Percentiles rank a stretch among this genome's conserved stretches.
These are phyloP conservation scores for Rhagoletis pomonella DNA, from an alignment of 1,140 invertebrate species.

Conservation along the genomic window DNA sequence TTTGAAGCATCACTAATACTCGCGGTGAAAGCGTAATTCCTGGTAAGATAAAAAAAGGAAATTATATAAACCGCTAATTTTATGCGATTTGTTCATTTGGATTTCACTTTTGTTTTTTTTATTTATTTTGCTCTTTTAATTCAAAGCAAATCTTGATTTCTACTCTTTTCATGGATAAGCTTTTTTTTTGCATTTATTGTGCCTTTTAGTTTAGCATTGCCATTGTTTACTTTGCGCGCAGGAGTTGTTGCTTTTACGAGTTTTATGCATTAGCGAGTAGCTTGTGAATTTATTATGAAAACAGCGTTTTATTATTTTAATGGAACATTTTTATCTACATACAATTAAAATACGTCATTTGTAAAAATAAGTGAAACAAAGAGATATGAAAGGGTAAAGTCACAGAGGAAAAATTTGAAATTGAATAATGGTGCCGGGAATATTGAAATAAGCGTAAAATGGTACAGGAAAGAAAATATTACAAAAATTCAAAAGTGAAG, in stretches of 20 bases:
- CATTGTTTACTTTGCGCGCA: not conserved
- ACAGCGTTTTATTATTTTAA: not conserved
- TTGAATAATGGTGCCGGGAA: no score
- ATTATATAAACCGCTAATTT: no score
- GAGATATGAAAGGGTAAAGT: not conserved
- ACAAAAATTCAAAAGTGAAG: no score
- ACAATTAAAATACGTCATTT: not conserved
- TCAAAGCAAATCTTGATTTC: not conserved
- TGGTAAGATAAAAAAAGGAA: no score
- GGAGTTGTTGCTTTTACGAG: not conserved
- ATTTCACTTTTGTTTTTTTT: no score
- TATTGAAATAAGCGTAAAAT: no score
- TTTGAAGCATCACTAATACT: no score
- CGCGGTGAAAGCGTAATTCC: no score
- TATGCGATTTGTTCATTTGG: no score
- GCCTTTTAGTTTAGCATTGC: not conserved
- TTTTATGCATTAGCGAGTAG: not conserved
- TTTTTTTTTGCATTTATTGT: not conserved
- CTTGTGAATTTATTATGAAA: not conserved
- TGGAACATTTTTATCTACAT: not conserved
- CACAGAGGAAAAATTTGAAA: no score
- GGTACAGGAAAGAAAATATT: no score
- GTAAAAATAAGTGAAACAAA: not conserved
- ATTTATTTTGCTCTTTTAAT: not conserved
- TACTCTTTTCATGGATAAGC: not conserved